Base-by-base conservation (phyloP, 1,140 invertebrate species). In the Ceratosolen solmsi region DNA sequence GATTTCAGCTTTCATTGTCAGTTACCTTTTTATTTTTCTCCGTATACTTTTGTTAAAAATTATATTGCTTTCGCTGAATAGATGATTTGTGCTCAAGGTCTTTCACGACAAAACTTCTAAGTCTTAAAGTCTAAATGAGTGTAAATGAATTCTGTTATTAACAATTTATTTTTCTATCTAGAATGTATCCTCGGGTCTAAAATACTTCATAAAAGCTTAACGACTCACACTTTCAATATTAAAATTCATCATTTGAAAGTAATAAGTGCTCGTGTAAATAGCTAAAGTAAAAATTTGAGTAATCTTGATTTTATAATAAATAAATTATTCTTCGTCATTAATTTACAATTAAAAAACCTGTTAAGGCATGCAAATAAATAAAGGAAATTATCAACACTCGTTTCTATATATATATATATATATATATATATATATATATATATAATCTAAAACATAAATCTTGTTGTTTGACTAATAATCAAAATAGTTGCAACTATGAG, bases 1-100 rank as follows among this genome's bases (percentile, higher is more conserved):
- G 54, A 76, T 82, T 82, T 76, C n/a, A 20, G 49, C 73, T 74
- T 82, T 71, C 33, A 11, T 58, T 71, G 51, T 60, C 51, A 58
- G 38, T 82, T 38, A 74, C 20, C 49, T 80, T 72, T 60, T 80
- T 71, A 30, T 33, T 65, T 68, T 68, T 38, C 36, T n/a, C 33
- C n/a, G 8, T n/a, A n/a, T 68, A 38, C 63, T 38, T 36, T 68
- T 68, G 20, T 68, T 38, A 68, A 68, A 22, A 38, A 68, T n/a
- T 38, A 9, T 68, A n/a, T 68, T 65, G 7, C 36, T 68, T 38
- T 68, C 27, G 15, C 13, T 13, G 22, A 27, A 58, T 58, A 58
- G 25, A 58, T 13, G 25, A 58, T 4, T 25, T 27, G 17, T 25
- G 25, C 22, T 27, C 3, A 54, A 22, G 15, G 5, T 58, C 25